Evolutionary conservation across 2,113 vertebrate species (phyloP), one percentile per base, ranked within the genome.

Genomic region (Oreochromis spilurus): DNA sequence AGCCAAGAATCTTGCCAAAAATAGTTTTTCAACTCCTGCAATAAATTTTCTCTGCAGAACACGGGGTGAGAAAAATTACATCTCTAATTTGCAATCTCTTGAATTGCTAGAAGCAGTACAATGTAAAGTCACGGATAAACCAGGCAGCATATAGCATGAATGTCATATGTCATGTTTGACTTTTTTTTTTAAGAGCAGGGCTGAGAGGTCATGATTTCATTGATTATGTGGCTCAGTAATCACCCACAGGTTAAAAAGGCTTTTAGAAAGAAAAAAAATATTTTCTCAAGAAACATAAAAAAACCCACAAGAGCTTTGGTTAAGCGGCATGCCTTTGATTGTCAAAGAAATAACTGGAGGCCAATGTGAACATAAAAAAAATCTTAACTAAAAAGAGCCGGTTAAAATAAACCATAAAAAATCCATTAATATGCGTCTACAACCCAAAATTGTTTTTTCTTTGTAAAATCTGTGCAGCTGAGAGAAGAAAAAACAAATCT

Each of bases 221-320:
- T 83, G 78, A 89, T 88, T n/a, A 81, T 80, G n/a, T 40, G 26
- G 24, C 62, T 91, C 92, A 87, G 93, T 95, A 93, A 38, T 58
- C 52, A 79, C 72, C 90, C 87, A 86, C 45, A 90, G 88, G 83
- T 89, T 57, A 86, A 89, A 92, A 88, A 89, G 57, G 88, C 85
- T 91, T 93, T 93, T 86, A 93, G 78, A 88, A 24, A 55, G 10
- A 17, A 87, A 87, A 72, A 1, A 54, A 4, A 10, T 6, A 26
- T 5, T 17, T 48, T 84, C 81, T 40, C 36, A 83, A 84, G 77
- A 80, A 86, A 79, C 40, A 75, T 12, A 43, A 88, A 53, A 19
- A 7, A 12, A 24, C 3, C 24, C 5, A 60, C 17, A 58, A 45
- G 43, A 72, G 13, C 2, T 40, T 12, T 7, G 5, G 9, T 78